Conservation (phyloP, 92 coral and sea anemone species). For the Porites cylindrica region DNA sequence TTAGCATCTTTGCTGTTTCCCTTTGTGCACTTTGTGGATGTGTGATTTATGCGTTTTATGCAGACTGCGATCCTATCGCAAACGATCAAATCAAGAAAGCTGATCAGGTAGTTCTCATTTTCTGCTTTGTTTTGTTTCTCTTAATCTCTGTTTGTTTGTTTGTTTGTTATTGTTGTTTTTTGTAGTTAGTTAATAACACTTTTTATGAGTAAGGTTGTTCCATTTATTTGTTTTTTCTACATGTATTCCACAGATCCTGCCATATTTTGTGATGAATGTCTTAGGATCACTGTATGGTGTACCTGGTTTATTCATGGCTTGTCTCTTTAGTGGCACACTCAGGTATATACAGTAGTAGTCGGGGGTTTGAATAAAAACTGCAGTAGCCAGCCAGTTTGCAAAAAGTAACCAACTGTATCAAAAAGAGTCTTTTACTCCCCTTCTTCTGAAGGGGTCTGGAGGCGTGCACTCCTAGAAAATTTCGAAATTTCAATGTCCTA, state of each 20-base stretch:
- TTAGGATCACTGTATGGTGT: slow-evolving; percentile 87
- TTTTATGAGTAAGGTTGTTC: background rate
- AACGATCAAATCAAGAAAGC: slow-evolving; percentile 74
- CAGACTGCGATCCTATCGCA: slow-evolving; percentile 92
- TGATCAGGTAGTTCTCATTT: slow-evolving; percentile 81
- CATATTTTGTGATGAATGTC: slow-evolving; percentile 98
- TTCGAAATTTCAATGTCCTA: too few relatives aligned
- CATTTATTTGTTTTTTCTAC: too few relatives aligned
- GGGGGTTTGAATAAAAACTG: too few relatives aligned
- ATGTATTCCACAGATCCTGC: slow-evolving; percentile 75
- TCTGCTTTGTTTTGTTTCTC: background rate
- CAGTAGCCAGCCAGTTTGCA: too few relatives aligned
- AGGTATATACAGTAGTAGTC: slow-evolving; percentile 56
- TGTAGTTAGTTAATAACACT: background rate
- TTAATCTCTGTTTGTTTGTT: background rate
- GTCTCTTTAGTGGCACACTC: slow-evolving; percentile 97
- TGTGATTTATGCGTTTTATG: slow-evolving; percentile 95
- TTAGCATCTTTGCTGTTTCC: slow-evolving; percentile 90
- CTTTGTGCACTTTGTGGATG: slow-evolving; percentile 98
- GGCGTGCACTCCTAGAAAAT: too few relatives aligned
- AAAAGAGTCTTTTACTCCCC: too few relatives aligned
- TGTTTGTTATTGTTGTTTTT: background rate
- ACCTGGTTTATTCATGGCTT: slow-evolving; percentile 97
- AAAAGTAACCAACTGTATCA: too few relatives aligned
- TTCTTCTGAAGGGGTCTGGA: too few relatives aligned